Evolutionary conservation across 2,113 vertebrate species (phyloP), one percentile per base, ranked within the genome.

Genomic region (Oryzias woworae): DNA sequence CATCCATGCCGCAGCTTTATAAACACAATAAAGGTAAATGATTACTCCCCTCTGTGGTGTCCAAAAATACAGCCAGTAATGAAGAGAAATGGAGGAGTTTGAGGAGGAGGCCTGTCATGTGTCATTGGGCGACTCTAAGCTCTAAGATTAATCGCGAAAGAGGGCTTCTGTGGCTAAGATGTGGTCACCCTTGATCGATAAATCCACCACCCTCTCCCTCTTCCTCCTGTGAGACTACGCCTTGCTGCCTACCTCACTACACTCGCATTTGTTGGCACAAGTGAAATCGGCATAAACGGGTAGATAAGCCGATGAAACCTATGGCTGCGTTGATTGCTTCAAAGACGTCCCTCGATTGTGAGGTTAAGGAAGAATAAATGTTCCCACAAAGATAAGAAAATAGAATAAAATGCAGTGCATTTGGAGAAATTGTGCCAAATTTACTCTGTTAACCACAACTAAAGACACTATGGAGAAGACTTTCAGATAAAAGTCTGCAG

Each of bases 1-100:
- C 91, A 93, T 51, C 65, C 86, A 79, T 91, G 90, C 92, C 14
- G 31, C 90, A 94, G 92, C 90, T 94, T 95, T 92, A 95, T 94
- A 93, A 94, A 93, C 92, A 92, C 90, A 94, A 91, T 94, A 94
- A 94, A 91, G 87, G 85, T 93, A 94, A 93, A 94, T 94, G 87
- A 93, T 93, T 91, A 92, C 90, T 89, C 85, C 85, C 77, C 83
- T 68, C 80, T 66, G 79, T 78, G 85, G 82, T 87, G 88, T 91
- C 92, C 92, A 85, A 87, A 89, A 89, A 89, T 87, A 90, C 83
- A 58, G 77, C 57, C 69, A 55, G 80, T 91, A 92, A 93, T 92
- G 91, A 93, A 93, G 92, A 93, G 88, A 91, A 92, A 93, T 92
- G 89, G 89, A 69, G 73, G 85, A 82, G 81, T 80, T 90, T 89